Evolutionary conservation across 2,797 vertebrate species (phyloP), one percentile per base, ranked within the genome.

Genomic region (Sandelia bainsii): DNA sequence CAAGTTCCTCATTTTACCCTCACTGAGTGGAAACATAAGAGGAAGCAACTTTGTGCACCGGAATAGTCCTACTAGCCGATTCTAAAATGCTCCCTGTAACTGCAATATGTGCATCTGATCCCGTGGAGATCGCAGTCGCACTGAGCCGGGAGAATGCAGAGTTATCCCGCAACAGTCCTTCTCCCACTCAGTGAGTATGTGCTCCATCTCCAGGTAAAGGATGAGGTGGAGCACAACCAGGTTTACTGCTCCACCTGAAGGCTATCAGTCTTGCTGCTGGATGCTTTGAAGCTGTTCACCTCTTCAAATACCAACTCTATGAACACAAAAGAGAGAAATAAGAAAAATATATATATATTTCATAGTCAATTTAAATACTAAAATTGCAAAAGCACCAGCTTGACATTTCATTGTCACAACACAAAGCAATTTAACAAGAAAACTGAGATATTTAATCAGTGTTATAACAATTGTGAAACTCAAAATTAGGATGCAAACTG

Each of bases 241-340:
- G 64, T 52, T 96, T 91, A 99, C 85, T 96, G 97, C 90, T 97
- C 97, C 75, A 92, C 94, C 84, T 97, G 96, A 89, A 97, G 95
- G 91, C 93, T 95, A 68, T 96, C 95, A 9, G 94, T 95, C 93
- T 96, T 92, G 84, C 89, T 92, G 82, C 94, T 94, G 0, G 95
- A 92, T 32, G 95, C 93, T 92, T 97, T 97, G 92, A 97, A 96
- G 93, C 96, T 95, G 82, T 92, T 94, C 71, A 97, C 96, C 87
- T 99, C 98, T 87, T 96, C 96, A 54, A 98, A 99, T 34, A 98
- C 97, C 87, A 99, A 93, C 87, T 98, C 98, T 99, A 90, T 32
- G 34, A 6, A 73, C 13, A 56, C 0, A 50, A 0, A 27, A 14
- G 11, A 68, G 42, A 63, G 7, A 42, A 14, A 74, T 1, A 29